Evolutionary conservation across 2,888 invertebrate genomes (phyloP), one percentile per base, ranked within the genome.

Genomic region (Sinopyrophorus schimmeli): DNA sequence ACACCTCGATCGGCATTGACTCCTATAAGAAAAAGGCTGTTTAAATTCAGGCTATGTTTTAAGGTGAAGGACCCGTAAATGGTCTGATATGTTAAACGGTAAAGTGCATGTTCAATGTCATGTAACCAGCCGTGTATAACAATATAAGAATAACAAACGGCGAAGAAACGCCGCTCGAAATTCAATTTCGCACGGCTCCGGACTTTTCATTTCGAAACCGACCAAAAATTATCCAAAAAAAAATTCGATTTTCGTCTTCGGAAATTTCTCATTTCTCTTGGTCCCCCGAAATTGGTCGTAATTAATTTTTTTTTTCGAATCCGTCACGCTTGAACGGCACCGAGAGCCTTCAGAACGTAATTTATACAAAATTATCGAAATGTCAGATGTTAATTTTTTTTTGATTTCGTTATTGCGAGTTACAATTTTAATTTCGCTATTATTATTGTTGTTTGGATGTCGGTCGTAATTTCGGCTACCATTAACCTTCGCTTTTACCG

Each of bases 11-110:
- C 61, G 54, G 58, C 57, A 63, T 60, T 58, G 59, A 60, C 58
- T 58, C 59, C 47, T 56, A 53, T 54, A 55, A 57, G 50, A 60
- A 61, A 27, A 55, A 58, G 55, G 60, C 55, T 49, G 55, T 67
- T 65, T 63, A 61, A 63, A 65, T 67, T 64, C 65, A 59, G 62
- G 58, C 58, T 58, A 60, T 60, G 63, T 54, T 53, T 48, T 59
- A 61, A 63, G 65, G 65, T 65, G 60, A 64, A 65, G 60, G 64
- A 64, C 65, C 65, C 61, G 58, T 64, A 63, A 66, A 64, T 59
- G 63, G 60, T 64, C 60, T 59, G 57, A 61, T 62, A 59, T 63
- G 61, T 60, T 59, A 52, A 63, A 62, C 64, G 59, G 61, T 63
- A 62, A 63, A 63, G 59, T 63, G 59, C 61, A 62, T 62, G 61